Percentiles rank a stretch among this genome's conserved stretches.
Evolutionary conservation across 1,140 invertebrate genomes (phyloP).

Genomic region (Eupeodes corollae): DNA sequence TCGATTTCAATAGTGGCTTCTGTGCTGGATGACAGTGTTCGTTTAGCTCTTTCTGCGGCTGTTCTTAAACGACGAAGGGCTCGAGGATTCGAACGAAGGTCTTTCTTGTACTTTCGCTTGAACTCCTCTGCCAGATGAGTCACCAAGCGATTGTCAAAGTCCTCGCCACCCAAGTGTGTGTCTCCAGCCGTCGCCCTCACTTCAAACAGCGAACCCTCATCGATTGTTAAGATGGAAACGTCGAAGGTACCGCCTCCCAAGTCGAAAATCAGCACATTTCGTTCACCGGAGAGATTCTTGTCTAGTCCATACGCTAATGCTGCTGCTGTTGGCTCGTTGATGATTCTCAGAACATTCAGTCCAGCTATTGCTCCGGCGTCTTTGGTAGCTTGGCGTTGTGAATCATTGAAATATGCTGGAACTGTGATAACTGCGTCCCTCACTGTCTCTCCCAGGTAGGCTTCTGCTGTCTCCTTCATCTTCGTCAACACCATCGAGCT

Average conservation of each 20-base stretch:
- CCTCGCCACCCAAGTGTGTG: constrained; percentile 62
- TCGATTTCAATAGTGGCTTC: constrained; percentile 64
- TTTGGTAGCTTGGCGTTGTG: constrained; percentile 53
- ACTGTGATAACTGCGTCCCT: constrained; percentile 50
- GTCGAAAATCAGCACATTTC: constrained; percentile 62
- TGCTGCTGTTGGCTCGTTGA: constrained; percentile 63
- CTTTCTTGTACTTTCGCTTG: constrained; percentile 73
- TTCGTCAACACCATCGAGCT: constrained; percentile 67
- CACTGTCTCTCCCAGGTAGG: constrained; percentile 58
- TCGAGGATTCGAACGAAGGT: constrained; percentile 60
- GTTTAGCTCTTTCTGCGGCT: constrained; percentile 59
- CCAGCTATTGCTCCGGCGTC: constrained; percentile 56
- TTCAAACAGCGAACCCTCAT: constrained; percentile 70
- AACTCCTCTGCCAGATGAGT: constrained; percentile 67
- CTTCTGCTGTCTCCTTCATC: constrained; percentile 73
- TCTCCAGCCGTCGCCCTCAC: constrained; percentile 67
- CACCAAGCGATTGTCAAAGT: constrained; percentile 72
- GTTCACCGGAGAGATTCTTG: constrained; percentile 63
- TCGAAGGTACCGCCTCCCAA: constrained; percentile 68
- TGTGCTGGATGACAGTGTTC: constrained; percentile 52
- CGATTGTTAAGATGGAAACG: constrained; percentile 76
- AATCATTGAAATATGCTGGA: constrained; percentile 54
- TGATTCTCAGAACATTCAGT: constrained; percentile 55
- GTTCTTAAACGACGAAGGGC: constrained; percentile 64
- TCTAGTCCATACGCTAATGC: constrained; percentile 65